A percentile compares a stretch with the other conserved stretches of the same genome.
These are phyloP conservation scores for Jordanella pulchra DNA, from an alignment of 2,797 vertebrate genomes.

Conservation along the genomic window DNA sequence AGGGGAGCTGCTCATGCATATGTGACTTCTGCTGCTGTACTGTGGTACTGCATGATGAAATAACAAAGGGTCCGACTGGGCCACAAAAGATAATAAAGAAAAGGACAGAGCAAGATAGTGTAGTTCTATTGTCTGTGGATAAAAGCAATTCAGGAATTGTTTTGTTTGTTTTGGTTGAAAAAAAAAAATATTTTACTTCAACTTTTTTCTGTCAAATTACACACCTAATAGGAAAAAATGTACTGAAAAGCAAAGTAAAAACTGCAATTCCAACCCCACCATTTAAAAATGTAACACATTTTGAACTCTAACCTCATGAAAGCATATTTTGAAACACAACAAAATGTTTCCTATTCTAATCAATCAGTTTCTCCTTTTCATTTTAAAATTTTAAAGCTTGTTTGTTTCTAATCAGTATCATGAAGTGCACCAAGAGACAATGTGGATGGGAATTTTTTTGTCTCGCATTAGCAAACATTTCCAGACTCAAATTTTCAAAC, in stretches of 20 bases:
- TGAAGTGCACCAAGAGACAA: too few relatives aligned
- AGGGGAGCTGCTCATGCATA: conserved; percentile 54
- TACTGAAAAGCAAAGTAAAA: not conserved
- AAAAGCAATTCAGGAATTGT: conserved; percentile 30
- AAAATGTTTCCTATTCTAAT: too few relatives aligned
- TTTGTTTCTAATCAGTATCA: too few relatives aligned
- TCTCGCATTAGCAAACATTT: too few relatives aligned
- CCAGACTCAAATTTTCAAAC: not conserved
- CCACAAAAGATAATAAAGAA: conserved; percentile 53
- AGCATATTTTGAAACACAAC: not conserved
- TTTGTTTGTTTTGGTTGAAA: not conserved
- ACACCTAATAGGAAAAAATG: not conserved
- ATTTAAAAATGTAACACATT: not conserved
- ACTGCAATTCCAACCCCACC: not conserved
- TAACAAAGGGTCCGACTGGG: conserved; percentile 60
- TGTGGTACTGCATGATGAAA: conserved; percentile 51
- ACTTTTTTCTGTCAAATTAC: conserved; percentile 8
- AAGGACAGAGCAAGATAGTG: conserved; percentile 37
- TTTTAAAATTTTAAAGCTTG: too few relatives aligned
- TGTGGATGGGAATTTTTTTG: too few relatives aligned
- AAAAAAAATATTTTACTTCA: conserved; percentile 11
- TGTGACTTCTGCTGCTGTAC: conserved; percentile 52
- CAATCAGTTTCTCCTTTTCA: too few relatives aligned
- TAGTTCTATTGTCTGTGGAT: conserved; percentile 47
- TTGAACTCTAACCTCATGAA: not conserved